phyloP scores from a whole-genome alignment of 2,888 invertebrate genomes.

The Serrognathus titanus region DNA sequence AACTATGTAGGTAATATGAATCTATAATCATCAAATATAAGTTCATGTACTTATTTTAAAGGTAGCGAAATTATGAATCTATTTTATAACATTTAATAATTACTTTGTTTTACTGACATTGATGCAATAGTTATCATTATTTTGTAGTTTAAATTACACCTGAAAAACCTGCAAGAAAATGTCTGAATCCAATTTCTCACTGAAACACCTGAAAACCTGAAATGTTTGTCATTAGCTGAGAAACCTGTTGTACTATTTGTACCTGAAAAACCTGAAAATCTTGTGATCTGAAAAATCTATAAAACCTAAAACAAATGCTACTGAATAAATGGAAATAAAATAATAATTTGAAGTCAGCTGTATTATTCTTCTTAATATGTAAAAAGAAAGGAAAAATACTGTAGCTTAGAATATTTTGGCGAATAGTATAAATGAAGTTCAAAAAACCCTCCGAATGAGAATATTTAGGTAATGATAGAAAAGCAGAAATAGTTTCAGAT shows the following conservation, averaged over 20 bases:
- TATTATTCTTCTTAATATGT: too few relatives aligned
- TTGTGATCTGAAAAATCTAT: neutral
- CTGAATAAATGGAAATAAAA: too few relatives aligned
- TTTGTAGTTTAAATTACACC: constrained; percentile 10
- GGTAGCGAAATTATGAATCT: constrained; percentile 7
- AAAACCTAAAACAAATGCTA: too few relatives aligned
- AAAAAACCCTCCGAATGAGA: too few relatives aligned
- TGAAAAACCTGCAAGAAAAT: neutral
- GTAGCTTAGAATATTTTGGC: too few relatives aligned
- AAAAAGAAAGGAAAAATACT: too few relatives aligned
- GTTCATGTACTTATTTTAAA: neutral
- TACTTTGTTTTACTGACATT: neutral
- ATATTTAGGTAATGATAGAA: too few relatives aligned
- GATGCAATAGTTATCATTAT: neutral
- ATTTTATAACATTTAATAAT: neutral
- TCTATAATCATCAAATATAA: too few relatives aligned
- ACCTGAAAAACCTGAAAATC: constrained; percentile 3
- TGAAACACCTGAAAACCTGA: constrained; percentile 2
- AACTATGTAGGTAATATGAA: too few relatives aligned
- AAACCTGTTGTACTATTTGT: neutral
- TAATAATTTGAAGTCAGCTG: too few relatives aligned
- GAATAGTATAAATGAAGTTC: too few relatives aligned
- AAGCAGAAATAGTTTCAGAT: too few relatives aligned
- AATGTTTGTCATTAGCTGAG: neutral
- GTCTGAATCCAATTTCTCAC: neutral